phyloP scores from a whole-genome alignment of 2,797 vertebrate genomes.

The Amniataba percoides region DNA sequence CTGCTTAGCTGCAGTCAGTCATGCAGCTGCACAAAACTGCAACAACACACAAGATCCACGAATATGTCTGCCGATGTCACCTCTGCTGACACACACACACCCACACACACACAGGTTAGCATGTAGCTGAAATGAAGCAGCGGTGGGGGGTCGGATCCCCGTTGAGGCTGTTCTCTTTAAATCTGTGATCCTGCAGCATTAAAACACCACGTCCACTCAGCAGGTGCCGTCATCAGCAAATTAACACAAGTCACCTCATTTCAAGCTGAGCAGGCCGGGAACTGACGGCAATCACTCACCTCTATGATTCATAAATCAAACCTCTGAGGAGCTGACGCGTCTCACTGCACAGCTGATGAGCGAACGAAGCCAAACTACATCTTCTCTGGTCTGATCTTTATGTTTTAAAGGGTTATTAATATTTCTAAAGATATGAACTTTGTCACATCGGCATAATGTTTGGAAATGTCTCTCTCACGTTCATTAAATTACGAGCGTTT shows the following conservation, averaged over 20 bases:
- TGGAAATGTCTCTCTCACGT: too few species aligned
- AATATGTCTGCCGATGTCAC: constrained; percentile 22
- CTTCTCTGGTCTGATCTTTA: neutral
- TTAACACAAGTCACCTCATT: neutral
- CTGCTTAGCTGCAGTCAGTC: constrained; percentile 72
- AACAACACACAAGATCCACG: constrained; percentile 31
- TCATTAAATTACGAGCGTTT: neutral
- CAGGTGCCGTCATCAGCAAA: constrained; percentile 24
- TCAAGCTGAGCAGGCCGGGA: constrained; percentile 12
- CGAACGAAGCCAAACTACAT: neutral
- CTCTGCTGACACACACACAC: constrained; percentile 18
- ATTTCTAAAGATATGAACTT: neutral
- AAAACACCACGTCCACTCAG: constrained; percentile 19
- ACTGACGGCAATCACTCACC: neutral
- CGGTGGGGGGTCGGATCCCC: neutral
- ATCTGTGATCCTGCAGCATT: constrained; percentile 2
- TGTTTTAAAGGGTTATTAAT: neutral
- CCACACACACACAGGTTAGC: constrained; percentile 2
- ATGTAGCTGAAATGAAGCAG: constrained; percentile 11
- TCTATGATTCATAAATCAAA: too few species aligned
- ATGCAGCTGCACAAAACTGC: constrained; percentile 44
- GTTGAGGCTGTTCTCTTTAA: constrained; percentile 10
- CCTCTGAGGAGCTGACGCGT: too few species aligned
- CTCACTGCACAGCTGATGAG: too few species aligned
- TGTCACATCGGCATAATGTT: too few species aligned